A percentile compares a stretch with the other conserved stretches of the same genome.
phyloP scores from a whole-genome alignment of 2,797 vertebrate species.

The Melanotaenia trifasciata region DNA sequence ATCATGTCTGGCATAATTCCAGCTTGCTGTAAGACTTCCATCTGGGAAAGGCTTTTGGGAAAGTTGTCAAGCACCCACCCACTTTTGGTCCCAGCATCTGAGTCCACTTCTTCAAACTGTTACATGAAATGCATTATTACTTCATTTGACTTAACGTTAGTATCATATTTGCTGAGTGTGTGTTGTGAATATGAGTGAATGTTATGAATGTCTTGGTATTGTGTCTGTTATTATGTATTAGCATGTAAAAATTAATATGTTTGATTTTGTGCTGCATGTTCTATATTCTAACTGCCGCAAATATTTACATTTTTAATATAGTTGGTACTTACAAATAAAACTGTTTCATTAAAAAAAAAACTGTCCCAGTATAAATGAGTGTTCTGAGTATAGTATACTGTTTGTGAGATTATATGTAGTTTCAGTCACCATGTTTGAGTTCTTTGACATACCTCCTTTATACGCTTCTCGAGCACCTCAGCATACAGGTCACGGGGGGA shows the following conservation, averaged over 20 bases:
- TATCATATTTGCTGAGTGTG: not conserved
- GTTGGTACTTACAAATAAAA: not conserved
- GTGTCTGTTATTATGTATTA: not conserved
- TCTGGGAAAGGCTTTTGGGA: conserved; percentile 81
- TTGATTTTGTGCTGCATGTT: not conserved
- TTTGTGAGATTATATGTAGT: not conserved
- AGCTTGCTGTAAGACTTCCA: conserved; percentile 77
- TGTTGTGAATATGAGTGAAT: not conserved
- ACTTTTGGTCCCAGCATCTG: conserved; percentile 73
- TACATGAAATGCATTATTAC: conserved; percentile 25
- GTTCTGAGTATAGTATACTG: not conserved
- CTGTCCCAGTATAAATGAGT: not conserved
- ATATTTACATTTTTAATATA: not conserved
- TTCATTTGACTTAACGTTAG: not conserved
- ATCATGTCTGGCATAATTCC: conserved; percentile 85
- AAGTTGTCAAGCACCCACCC: conserved; percentile 96
- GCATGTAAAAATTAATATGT: not conserved
- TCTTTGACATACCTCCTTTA: conserved; percentile 82
- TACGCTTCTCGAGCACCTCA: conserved; percentile 77
- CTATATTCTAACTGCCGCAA: not conserved
- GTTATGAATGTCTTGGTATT: not conserved
- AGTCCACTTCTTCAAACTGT: conserved; percentile 78
- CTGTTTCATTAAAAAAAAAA: not conserved
- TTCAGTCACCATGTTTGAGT: not conserved
- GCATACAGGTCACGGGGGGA: conserved; percentile 73